These are phyloP conservation scores for Unio delphinus DNA, from an alignment of 2,888 invertebrate species.

Conservation along the genomic window DNA sequence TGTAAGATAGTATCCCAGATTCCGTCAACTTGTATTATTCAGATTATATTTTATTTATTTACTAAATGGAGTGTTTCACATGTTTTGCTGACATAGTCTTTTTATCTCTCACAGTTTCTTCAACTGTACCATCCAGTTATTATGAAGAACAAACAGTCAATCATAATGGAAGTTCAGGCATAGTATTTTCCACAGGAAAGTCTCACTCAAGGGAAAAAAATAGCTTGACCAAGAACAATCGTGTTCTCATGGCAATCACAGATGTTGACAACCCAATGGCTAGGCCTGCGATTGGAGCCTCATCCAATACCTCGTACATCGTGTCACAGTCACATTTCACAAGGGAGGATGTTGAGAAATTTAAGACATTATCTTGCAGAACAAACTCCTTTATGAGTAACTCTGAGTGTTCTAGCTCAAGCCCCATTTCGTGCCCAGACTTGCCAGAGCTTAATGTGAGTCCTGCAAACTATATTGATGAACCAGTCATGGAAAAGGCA, in stretches of 20 bases:
- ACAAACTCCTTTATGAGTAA: slow-evolving; percentile 15
- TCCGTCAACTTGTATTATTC: too few relatives aligned
- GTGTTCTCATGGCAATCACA: background rate
- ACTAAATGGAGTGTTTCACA: background rate
- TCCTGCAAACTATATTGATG: slow-evolving; percentile 31
- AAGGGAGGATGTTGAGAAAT: slow-evolving; percentile 49
- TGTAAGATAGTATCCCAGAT: too few relatives aligned
- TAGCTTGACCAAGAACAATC: background rate
- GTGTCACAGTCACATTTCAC: slow-evolving; percentile 42
- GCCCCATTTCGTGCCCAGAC: slow-evolving; percentile 57
- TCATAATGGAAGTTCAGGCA: too few relatives aligned
- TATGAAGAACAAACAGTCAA: too few relatives aligned
- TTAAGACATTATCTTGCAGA: slow-evolving; percentile 27
- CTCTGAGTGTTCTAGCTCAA: slow-evolving; percentile 56
- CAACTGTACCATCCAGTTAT: too few relatives aligned
- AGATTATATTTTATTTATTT: background rate
- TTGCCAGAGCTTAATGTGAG: slow-evolving; percentile 40
- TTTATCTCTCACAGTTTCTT: too few relatives aligned
- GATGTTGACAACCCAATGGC: slow-evolving; percentile 27
- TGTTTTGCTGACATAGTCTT: too few relatives aligned
- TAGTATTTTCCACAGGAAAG: too few relatives aligned
- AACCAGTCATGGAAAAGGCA: slow-evolving; percentile 5
- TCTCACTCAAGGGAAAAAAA: too few relatives aligned
- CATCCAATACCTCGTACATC: slow-evolving; percentile 22
- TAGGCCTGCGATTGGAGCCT: slow-evolving; percentile 20